These are phyloP conservation scores for Macquaria australasica DNA, from an alignment of 2,113 vertebrate genomes.

Conservation along the genomic window DNA sequence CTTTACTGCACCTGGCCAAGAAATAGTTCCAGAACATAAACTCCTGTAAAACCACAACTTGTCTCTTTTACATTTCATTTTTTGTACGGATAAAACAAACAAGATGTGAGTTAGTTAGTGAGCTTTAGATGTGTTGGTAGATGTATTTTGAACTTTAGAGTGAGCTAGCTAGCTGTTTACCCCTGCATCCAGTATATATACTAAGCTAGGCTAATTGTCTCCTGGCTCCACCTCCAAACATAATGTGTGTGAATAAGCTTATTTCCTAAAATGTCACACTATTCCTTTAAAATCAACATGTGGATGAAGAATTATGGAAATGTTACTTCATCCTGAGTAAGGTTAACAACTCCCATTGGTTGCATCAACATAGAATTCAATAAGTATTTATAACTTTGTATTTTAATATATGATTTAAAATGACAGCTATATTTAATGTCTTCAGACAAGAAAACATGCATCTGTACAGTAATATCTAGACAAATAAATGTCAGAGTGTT, in stretches of 20 bases:
- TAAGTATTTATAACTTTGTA: background rate
- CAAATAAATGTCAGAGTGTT: slow-evolving; percentile 11
- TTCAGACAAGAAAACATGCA: background rate
- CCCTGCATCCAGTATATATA: background rate
- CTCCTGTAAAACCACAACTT: too few species aligned
- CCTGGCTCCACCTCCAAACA: too few species aligned
- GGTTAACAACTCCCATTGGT: background rate
- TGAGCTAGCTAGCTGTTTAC: background rate
- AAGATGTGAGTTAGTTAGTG: background rate
- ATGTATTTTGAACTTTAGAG: background rate
- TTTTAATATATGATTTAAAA: background rate
- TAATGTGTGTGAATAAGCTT: too few species aligned
- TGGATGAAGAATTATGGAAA: background rate
- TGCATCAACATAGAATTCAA: background rate
- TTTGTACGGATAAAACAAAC: too few species aligned
- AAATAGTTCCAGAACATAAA: too few species aligned
- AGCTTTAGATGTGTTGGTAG: background rate
- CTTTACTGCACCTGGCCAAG: too few species aligned
- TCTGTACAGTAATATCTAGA: background rate
- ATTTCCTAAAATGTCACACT: too few species aligned
- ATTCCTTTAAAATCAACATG: background rate
- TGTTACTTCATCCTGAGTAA: too few species aligned
- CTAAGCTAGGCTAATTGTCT: background rate
- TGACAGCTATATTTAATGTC: background rate
- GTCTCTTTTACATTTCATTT: too few species aligned